phyloP scores from a whole-genome alignment of 2,113 vertebrate species.

The Heteronetta atricapilla region DNA sequence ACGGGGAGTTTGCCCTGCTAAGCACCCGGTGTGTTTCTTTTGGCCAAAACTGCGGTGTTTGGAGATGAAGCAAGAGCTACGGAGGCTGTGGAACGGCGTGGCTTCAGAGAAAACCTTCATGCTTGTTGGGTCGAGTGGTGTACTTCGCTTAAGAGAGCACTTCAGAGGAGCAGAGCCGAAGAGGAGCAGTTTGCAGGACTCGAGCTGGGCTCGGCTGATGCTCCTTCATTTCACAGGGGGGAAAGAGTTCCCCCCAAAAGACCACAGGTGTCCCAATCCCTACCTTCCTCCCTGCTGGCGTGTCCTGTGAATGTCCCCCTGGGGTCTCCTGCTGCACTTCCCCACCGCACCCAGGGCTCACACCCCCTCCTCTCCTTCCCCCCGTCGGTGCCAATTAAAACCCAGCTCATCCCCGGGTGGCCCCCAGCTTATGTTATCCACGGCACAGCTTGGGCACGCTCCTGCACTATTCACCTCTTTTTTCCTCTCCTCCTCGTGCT shows the following conservation, averaged over 20 bases:
- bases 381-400: rapidly evolving
- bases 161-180: constrained; percentile 18
- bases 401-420: rapidly evolving
- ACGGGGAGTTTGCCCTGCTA: neutral
- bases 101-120: neutral
- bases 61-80: neutral
- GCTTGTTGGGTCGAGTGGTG: neutral
- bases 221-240: neutral
- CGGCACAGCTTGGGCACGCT: neutral
- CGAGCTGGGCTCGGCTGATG: neutral
- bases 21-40: neutral
- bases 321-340: neutral
- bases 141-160: neutral
- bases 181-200: constrained; percentile 12
- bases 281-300: neutral
- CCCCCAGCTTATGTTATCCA: neutral
- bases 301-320: neutral
- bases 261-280: neutral
- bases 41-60: neutral
- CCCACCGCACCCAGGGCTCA: neutral
- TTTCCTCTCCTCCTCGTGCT: neutral
- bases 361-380: neutral
- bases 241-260: neutral
- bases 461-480: neutral
- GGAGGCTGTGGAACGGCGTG: neutral